Base-by-base conservation (phyloP, 1,140 invertebrate species). In the Acromyrmex echinatior region DNA sequence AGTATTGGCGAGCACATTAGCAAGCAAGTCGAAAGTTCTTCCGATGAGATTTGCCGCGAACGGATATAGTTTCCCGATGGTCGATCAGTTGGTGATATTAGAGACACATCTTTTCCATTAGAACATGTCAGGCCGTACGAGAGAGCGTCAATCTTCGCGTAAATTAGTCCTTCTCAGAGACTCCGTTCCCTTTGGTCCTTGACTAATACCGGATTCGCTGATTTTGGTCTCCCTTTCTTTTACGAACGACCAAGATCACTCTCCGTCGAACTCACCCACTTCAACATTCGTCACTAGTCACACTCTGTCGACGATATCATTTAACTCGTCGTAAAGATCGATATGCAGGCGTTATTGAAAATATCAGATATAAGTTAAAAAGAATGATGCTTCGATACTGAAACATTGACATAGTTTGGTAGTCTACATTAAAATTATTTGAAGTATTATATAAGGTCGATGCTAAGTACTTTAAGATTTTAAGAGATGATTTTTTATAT, bases 81-180 rank as follows among this genome's bases (percentile, higher is more conserved):
- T 76, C 39, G 80, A 74, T 74, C 80, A 49, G 39, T n/a, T 56
- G 39, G 12, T 63, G 70, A 84, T 84, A 84, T 76, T 76, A 84
- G 80, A 84, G 80, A 84, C 80, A 84, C 68, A 84, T 84, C 80
- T 84, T 84, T 84, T 84, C 80, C 70, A 84, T 84, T 84, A 84
- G 80, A 84, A 53, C 70, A 70, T 84, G 80, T 84, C 80, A 84
- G 58, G n/a, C 28, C 56, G 39, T 74, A 76, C 80, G 80, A 76
- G 63, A 53, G 63, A 39, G 80, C 80, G 56, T 84, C 80, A 84
- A 84, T 84, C 80, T 84, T 28, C 56, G 80, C 73, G 80, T 76
- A 76, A 84, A 84, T 84, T 84, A 84, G 80, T 84, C 25, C 68
- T 71, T 62, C 56, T 74, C 56, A 12, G 39, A 60, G 80, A 60